Evolutionary conservation across 1,140 invertebrate genomes (phyloP), one percentile per base, ranked within the genome.

Genomic region (Ceratina australensis): DNA sequence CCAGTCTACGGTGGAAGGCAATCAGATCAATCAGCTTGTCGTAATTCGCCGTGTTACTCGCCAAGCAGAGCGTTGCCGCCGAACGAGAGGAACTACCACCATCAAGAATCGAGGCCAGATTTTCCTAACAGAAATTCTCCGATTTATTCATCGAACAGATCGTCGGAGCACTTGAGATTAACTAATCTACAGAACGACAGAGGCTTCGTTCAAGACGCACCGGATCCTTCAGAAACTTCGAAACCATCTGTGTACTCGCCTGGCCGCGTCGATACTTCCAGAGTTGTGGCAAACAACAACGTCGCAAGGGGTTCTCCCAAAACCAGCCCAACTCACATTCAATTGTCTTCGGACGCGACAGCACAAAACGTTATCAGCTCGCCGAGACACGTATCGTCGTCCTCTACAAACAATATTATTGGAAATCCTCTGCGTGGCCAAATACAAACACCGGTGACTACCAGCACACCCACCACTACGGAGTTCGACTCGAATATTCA

Each of bases 401-500:
- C 82, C 28, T 79, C 84, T 0, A 47, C 75, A 0, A 77, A 72
- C 12, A 83, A 73, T 64, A 50, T 63, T 12, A 72, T 80, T 5
- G 80, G 82, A 12, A 87, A 79, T 71, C 83, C 86, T 61, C 54
- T 88, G 18, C 83, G 84, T 42, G 90, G 89, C 3, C 91, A 90
- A 63, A 88, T 92, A 5, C 91, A 93, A 78, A 83, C 88, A 24
- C 83, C 89, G 16, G 89, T 91, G 8, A 90, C 73, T 2, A 92
- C 88, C 69, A 88, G 88, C 15, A 63, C 85, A 7, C 81, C 88
- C 2, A 76, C 83, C 0, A 18, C 80, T 0, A 78, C 67, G 12
- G 87, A 91, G 61, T 49, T 73, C 12, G 88, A 90, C 16, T 24
- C 76, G 26, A 77, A 54, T n/a, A 33, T 83, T 54, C 67, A 83